phyloP scores from a whole-genome alignment of 2,113 vertebrate genomes.

The Syngnathus typhle region DNA sequence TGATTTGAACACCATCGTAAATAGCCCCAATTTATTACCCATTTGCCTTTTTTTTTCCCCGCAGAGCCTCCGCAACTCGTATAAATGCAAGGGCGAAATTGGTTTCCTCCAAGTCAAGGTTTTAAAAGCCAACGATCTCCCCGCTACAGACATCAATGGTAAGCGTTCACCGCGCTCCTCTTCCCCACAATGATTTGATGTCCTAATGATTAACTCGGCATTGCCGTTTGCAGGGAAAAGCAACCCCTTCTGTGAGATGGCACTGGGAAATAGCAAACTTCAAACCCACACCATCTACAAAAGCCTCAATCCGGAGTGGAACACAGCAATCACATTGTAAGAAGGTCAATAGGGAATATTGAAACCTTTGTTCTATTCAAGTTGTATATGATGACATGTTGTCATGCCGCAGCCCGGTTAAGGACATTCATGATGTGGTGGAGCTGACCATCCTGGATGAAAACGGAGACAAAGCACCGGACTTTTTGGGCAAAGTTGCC shows the following conservation, averaged over 20 bases:
- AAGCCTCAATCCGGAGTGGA: constrained; percentile 92
- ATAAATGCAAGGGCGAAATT: constrained; percentile 75
- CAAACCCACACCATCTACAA: constrained; percentile 90
- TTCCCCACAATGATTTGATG: neutral
- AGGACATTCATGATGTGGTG: constrained; percentile 89
- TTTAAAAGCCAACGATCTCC: constrained; percentile 84
- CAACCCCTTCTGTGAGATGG: constrained; percentile 85
- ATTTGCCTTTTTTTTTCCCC: neutral
- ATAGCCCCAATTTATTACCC: neutral
- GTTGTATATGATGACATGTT: constrained; percentile 12
- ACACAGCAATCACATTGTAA: constrained; percentile 92
- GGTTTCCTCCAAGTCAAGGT: constrained; percentile 96
- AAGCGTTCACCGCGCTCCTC: constrained; percentile 26
- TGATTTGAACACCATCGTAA: too few relatives aligned
- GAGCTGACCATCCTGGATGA: constrained; percentile 90
- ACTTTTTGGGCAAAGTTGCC: constrained; percentile 88
- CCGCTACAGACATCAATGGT: constrained; percentile 90
- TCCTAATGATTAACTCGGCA: neutral
- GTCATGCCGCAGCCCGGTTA: constrained; percentile 81
- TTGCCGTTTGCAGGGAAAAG: constrained; percentile 79
- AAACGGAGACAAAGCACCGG: constrained; percentile 87
- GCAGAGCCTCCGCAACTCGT: constrained; percentile 79
- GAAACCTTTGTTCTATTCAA: neutral
- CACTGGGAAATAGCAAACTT: constrained; percentile 86
- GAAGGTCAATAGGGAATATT: constrained; percentile 29